Evolutionary conservation across 2,113 vertebrate genomes (phyloP).

Genomic region (Mandrillus leucophaeus): DNA sequence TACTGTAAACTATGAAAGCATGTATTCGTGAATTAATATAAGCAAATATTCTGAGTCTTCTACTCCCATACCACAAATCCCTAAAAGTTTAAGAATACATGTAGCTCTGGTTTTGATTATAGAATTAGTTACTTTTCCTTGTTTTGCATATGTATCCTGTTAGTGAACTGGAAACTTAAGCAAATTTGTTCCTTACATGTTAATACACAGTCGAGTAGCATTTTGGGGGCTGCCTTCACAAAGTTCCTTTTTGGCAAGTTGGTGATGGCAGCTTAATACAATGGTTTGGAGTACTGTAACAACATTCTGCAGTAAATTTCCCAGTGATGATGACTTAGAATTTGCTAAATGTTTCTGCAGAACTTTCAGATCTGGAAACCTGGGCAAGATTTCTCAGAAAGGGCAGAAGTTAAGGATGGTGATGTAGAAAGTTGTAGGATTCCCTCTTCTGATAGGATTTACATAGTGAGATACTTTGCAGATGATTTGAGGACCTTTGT

Average conservation of each 20-base stretch:
- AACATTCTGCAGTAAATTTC: conserved; percentile 57
- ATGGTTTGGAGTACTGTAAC: conserved; percentile 38
- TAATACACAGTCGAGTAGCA: conserved; percentile 54
- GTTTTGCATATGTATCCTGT: conserved; percentile 60
- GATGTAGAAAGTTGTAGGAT: conserved; percentile 1
- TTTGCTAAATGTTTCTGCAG: conserved; percentile 60
- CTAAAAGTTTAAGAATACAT: conserved; percentile 64
- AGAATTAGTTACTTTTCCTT: conserved; percentile 69
- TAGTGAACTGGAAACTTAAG: conserved; percentile 65
- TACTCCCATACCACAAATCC: conserved; percentile 51
- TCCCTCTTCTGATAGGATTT: neutral
- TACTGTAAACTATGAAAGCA: conserved; percentile 45
- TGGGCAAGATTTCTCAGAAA: conserved; percentile 34
- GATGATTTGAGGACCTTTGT: conserved; percentile 16
- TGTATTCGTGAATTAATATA: conserved; percentile 40
- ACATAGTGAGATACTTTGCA: conserved; percentile 35
- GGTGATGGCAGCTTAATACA: conserved; percentile 49
- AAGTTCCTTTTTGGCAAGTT: conserved; percentile 65
- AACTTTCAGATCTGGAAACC: conserved; percentile 57
- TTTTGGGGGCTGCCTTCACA: conserved; percentile 31
- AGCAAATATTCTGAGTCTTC: conserved; percentile 20
- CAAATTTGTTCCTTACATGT: conserved; percentile 70
- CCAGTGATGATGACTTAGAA: conserved; percentile 46
- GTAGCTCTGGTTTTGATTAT: conserved; percentile 65
- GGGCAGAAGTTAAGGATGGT: neutral